Base-by-base conservation (phyloP, 2,797 vertebrate genomes). In the Acrossocheilus fasciatus region DNA sequence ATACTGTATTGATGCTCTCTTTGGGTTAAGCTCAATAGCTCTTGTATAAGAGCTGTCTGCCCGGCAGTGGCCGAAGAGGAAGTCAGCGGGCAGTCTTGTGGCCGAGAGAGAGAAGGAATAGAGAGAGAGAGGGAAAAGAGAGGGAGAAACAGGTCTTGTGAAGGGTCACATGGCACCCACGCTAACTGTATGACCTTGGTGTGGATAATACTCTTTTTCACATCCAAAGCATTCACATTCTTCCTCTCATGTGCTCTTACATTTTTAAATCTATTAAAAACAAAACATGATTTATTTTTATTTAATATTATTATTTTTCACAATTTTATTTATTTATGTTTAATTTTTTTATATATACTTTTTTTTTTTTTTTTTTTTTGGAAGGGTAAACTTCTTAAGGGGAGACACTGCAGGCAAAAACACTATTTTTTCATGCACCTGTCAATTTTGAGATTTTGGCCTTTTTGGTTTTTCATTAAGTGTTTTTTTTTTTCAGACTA, bases 1-100 rank as follows among this genome's bases (percentile, higher is more conserved):
- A 64, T 81, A 9, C 77, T 74, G 69, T 66, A 86, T 86, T 81
- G 84, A 86, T 86, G 84, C 84, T 86, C 77, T 72, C 84, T 80
- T 54, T 64, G 75, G 77, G 69, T 81, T 80, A 26, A 86, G 69
- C 78, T 86, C 84, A 86, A 73, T 86, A 36, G 68, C 69, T 62
- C 68, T 86, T 74, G 69, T 86, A 66, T 74, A 74, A 86, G 69
- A 80, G 52, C 66, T 81, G 84, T 86, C 75, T 36, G 76, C 83
- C 54, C 1, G 4, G 64, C 83, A 54, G 10, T 54, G 39, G 39
- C 66, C 9, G 39, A 62, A 80, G 39, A 81, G 69, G 78, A 86
- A 86, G 78, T 86, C 84, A 74, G 78, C 69, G 6, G 84, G 84
- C 54, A 86, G 78, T 70, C 77, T 52, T 43, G 41, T 81, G 78